Evolutionary conservation across 2,797 vertebrate genomes (phyloP), one percentile per base, ranked within the genome.

Genomic region (Anableps anableps): DNA sequence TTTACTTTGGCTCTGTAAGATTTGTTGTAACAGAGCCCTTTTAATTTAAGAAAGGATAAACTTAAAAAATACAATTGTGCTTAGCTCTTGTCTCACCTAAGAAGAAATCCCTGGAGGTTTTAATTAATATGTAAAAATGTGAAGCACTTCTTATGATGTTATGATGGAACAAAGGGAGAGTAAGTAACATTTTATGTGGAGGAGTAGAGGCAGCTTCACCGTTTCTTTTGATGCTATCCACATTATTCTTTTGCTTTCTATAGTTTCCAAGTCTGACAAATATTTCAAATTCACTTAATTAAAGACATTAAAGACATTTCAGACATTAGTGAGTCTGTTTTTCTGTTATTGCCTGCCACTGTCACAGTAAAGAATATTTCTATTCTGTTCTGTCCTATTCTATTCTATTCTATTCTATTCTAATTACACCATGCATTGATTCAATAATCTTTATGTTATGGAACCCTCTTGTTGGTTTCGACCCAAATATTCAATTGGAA

Each of bases 31-130:
- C 4, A 72, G 21, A 72, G 11, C 74, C 76, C 47, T 55, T 90
- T 89, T 83, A 53, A 81, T 75, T 78, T 77, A 86, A 89, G 84
- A 84, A 89, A 77, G 74, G 48, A 76, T 81, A 88, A 83, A 34
- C 38, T 38, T 83, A 82, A 76, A 70, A 62, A 74, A 48, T 2
- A 82, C 73, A 41, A 82, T 85, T 79, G 38, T 83, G 85, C 62
- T 83, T 85, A 83, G 77, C 75, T 79, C 80, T 86, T 84, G 62
- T 87, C 80, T 84, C 68, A 38, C 74, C 47, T 88, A 88, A 78
- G 75, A 79, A 55, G 51, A 80, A 47, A 71, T 75, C 76, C 51
- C 83, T 21, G 5, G 72, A 88, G 90, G 31, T 76, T 86, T 83
- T 74, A 79, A 85, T 90, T 87, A 85, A 68, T 68, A 41, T 68